These are phyloP conservation scores for Liposcelis brunnea DNA, from an alignment of 2,888 invertebrate genomes.

Conservation along the genomic window DNA sequence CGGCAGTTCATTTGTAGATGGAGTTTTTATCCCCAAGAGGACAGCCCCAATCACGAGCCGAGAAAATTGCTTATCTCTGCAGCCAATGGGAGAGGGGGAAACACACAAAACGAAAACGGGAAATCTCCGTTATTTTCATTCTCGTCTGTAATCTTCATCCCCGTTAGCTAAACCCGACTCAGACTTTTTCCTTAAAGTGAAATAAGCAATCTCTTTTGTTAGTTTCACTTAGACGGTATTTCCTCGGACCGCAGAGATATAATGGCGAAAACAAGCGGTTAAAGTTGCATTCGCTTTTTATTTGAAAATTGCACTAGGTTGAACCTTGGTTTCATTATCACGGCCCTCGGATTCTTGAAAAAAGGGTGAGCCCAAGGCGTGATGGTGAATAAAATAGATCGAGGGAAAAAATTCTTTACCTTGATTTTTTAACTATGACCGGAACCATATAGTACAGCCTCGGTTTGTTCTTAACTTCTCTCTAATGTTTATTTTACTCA, in stretches of 20 bases:
- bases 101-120: conserved; percentile 2
- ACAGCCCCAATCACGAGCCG: conserved; percentile 48
- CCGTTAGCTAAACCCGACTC: not conserved
- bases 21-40: conserved; percentile 46
- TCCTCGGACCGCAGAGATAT: not conserved
- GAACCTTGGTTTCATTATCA: too few relatives aligned
- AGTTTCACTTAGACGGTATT: not conserved
- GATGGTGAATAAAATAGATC: too few relatives aligned
- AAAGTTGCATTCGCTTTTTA: too few relatives aligned
- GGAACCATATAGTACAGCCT: too few relatives aligned
- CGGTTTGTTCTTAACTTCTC: not conserved
- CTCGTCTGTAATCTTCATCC: not conserved
- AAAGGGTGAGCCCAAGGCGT: too few relatives aligned
- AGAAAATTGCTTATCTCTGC: conserved; percentile 46
- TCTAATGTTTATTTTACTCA: conserved; percentile 8
- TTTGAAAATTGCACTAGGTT: too few relatives aligned
- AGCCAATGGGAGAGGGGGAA: conserved; percentile 16
- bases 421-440: too few relatives aligned
- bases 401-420: too few relatives aligned
- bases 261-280: not conserved
- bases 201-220: not conserved
- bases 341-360: too few relatives aligned
- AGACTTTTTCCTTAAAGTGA: not conserved
- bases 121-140: conserved; percentile 7
- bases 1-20: conserved; percentile 54